Conservation (phyloP, 1,140 invertebrate genomes). For the Drosophila ananassae region DNA sequence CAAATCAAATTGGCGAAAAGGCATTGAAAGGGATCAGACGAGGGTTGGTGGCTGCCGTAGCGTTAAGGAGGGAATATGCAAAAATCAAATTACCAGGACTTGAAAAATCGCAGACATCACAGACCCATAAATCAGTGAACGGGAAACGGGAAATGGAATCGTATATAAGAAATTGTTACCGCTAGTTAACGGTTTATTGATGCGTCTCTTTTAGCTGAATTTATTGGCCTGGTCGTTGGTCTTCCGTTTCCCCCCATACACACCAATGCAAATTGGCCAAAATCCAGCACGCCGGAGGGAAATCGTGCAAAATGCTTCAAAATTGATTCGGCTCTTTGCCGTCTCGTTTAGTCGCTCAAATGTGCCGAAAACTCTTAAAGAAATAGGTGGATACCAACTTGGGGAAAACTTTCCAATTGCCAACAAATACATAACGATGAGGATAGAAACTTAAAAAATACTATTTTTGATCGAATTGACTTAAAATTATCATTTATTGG, state of each 20-base stretch:
- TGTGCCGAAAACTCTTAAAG: not conserved
- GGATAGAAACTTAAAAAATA: too few relatives aligned
- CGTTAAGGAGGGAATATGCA: constrained; percentile 43
- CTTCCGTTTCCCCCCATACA: constrained; percentile 17
- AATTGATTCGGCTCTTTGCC: constrained; percentile 17
- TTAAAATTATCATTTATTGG: too few relatives aligned
- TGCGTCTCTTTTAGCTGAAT: constrained; percentile 71
- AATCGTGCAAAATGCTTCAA: constrained; percentile 25
- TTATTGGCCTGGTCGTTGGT: constrained; percentile 73
- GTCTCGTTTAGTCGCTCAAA: not conserved
- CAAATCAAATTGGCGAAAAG: constrained; percentile 69
- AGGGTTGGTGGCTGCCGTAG: constrained; percentile 8
- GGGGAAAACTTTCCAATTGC: not conserved
- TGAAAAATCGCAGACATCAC: constrained; percentile 78
- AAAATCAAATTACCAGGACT: constrained; percentile 75
- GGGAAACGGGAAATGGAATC: constrained; percentile 31
- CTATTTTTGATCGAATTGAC: too few relatives aligned
- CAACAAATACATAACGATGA: not conserved
- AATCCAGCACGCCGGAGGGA: constrained; percentile 3
- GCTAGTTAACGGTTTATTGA: constrained; percentile 80
- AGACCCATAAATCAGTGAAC: constrained; percentile 68
- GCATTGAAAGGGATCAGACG: constrained; percentile 27
- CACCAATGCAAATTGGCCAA: constrained; percentile 45
- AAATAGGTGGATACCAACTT: not conserved
- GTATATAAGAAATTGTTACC: constrained; percentile 71